phyloP scores from a whole-genome alignment of 2,888 invertebrate species.

The Dendrolimus pini region DNA sequence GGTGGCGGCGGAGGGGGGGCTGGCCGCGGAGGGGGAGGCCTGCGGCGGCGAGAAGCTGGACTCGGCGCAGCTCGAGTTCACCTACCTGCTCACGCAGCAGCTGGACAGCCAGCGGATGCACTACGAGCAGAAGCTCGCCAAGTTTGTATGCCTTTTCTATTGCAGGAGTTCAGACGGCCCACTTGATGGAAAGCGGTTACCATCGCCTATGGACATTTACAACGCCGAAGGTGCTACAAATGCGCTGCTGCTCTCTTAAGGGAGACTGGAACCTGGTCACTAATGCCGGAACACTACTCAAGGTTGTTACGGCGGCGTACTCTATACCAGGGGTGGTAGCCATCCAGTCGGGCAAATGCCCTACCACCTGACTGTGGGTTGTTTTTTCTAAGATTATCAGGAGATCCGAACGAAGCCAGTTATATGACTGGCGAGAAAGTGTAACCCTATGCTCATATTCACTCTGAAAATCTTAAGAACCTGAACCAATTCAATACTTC shows the following conservation, averaged over 20 bases:
- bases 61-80: conserved; percentile 96
- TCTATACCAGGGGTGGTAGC: no score
- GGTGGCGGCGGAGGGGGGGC: conserved; percentile 85
- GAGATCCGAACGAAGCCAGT: no score
- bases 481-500: no score
- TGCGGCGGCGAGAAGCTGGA: conserved; percentile 85
- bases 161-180: background rate
- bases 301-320: no score
- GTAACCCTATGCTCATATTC: no score
- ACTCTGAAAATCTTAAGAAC: no score
- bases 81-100: conserved; percentile 96
- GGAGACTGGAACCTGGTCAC: no score
- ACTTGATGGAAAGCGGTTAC: background rate
- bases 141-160: conserved; percentile 65
- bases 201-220: background rate
- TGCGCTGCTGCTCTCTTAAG: no score
- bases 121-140: conserved; percentile 85
- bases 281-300: no score
- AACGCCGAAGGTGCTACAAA: no score
- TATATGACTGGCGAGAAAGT: no score
- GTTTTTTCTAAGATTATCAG: conserved; percentile 1
- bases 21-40: conserved; percentile 69
- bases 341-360: no score
- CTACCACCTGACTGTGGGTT: background rate
- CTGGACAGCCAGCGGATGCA: conserved; percentile 94